These are phyloP conservation scores for Drosophila demipolita DNA, from an alignment of 2,888 invertebrate species.

Conservation along the genomic window DNA sequence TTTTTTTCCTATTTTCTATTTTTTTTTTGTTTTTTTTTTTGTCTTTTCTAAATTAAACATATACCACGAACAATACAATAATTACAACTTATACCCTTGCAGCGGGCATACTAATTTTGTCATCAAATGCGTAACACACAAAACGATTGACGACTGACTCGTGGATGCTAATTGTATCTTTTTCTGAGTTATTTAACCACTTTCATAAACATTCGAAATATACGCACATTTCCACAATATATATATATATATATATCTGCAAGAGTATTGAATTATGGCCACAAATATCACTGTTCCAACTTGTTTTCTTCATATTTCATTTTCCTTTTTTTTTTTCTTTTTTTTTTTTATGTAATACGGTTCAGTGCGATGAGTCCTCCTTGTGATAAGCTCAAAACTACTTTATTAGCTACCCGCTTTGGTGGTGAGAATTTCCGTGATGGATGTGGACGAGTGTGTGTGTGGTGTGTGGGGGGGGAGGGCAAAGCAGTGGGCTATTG, in stretches of 20 bases:
- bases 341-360: not conserved
- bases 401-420: not conserved
- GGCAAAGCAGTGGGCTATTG: not conserved
- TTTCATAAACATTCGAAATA: too few species aligned
- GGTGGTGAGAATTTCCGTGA: not conserved
- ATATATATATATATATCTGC: not conserved
- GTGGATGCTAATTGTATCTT: not conserved
- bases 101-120: not conserved
- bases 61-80: conserved; percentile 27
- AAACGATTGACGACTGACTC: not conserved
- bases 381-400: conserved; percentile 5
- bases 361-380: conserved; percentile 4
- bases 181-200: not conserved
- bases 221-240: too few species aligned
- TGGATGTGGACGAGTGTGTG: not conserved
- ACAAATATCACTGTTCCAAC: not conserved
- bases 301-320: not conserved
- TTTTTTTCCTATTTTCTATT: not conserved
- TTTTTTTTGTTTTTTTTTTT: not conserved
- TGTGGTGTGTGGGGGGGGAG: too few species aligned
- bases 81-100: conserved; percentile 32
- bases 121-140: not conserved
- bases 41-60: conserved; percentile 39
- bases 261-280: not conserved
- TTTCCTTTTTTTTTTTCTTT: not conserved